A percentile compares a stretch with the other conserved stretches of the same genome.
Evolutionary conservation across 2,113 vertebrate genomes (phyloP).

Genomic region (Lynx canadensis): DNA sequence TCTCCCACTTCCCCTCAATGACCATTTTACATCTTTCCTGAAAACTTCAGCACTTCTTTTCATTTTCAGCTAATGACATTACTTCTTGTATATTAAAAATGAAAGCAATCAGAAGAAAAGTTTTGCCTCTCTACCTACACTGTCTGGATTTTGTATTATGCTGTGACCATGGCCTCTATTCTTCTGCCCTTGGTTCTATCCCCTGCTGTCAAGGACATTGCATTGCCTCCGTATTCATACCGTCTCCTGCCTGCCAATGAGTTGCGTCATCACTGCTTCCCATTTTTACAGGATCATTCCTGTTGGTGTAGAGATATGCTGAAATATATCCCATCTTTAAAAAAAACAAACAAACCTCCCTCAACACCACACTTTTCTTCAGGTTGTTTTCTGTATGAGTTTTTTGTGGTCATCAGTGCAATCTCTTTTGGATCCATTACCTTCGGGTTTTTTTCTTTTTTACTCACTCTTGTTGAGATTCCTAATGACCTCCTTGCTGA

Average conservation of each 20-base stretch:
- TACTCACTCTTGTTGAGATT: neutral
- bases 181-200: neutral
- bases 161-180: neutral
- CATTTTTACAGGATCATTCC: neutral
- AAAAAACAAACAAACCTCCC: neutral
- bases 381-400: neutral
- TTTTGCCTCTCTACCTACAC: neutral
- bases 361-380: neutral
- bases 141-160: neutral
- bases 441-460: neutral
- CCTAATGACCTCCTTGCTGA: neutral
- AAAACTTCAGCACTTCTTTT: neutral
- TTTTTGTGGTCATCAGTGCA: neutral
- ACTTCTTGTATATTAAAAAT: slow-evolving; percentile 63
- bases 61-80: slow-evolving; percentile 25
- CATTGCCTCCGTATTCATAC: neutral
- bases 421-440: neutral
- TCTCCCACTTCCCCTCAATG: neutral
- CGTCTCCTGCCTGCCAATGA: neutral
- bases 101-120: slow-evolving; percentile 26
- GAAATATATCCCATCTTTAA: neutral
- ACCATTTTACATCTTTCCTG: neutral
- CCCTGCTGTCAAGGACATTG: neutral
- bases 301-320: neutral
- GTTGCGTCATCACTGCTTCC: neutral